Percentiles rank a stretch among this genome's conserved stretches.
phyloP scores from a whole-genome alignment of 2,888 invertebrate genomes.

The Zelleria hepariella region DNA sequence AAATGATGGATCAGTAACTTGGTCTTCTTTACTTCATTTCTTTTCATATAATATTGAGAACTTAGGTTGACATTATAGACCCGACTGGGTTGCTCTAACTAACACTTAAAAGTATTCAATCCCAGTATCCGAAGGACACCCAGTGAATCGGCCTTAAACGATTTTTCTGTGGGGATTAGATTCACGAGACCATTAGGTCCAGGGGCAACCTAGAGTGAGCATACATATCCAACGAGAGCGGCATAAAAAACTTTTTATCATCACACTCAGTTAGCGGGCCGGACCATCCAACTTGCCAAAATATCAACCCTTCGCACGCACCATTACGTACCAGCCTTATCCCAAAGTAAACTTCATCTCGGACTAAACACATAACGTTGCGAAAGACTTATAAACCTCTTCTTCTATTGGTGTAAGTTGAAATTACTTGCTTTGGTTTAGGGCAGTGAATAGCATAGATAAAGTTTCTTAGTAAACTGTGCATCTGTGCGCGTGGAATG shows the following conservation, averaged over 20 bases:
- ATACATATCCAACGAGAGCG: slow-evolving; percentile 27
- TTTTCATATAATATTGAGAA: no score
- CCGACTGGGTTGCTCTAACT: no score
- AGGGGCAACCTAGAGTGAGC: not conserved
- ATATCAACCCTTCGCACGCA: slow-evolving; percentile 42
- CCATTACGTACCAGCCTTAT: slow-evolving; percentile 40
- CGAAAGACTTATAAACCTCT: not conserved
- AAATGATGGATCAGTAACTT: no score
- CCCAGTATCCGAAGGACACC: no score
- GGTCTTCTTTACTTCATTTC: no score
- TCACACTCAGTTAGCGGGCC: slow-evolving; percentile 33
- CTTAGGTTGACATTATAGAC: no score
- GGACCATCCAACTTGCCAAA: slow-evolving; percentile 43
- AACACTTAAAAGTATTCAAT: no score
- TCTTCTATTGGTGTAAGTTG: slow-evolving; percentile 4
- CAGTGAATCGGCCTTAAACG: not conserved
- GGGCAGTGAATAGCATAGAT: not conserved
- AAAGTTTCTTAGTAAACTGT: not conserved
- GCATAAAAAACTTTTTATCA: slow-evolving; percentile 65
- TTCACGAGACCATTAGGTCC: no score
- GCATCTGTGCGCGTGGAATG: no score
- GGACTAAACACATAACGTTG: slow-evolving; percentile 7
- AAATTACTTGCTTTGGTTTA: not conserved
- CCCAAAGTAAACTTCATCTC: slow-evolving; percentile 5
- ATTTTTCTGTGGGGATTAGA: not conserved